phyloP scores from a whole-genome alignment of 2,113 vertebrate genomes.

The Hippopotamus amphibius region DNA sequence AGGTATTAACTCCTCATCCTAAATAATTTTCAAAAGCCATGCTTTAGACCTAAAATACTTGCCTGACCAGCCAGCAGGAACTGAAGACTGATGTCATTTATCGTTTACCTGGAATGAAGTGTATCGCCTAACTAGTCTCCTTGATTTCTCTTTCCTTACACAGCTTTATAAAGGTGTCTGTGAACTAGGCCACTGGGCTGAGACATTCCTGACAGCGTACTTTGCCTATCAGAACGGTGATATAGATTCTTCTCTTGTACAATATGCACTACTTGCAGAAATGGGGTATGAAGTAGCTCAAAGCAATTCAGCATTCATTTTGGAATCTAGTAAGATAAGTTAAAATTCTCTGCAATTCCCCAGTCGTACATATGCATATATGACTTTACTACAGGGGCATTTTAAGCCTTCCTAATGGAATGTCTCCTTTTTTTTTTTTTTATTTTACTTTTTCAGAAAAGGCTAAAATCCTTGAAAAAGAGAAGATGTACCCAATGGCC shows the following conservation, averaged over 20 bases:
- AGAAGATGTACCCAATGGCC: constrained; percentile 82
- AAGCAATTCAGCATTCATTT: constrained; percentile 86
- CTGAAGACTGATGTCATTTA: background rate
- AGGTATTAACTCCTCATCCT: constrained; percentile 28
- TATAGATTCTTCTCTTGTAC: constrained; percentile 84
- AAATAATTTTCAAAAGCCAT: constrained; percentile 40
- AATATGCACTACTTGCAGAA: constrained; percentile 85
- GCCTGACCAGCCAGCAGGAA: background rate
- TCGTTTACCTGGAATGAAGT: constrained; percentile 27
- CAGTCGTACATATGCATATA: constrained; percentile 27
- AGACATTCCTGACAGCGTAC: constrained; percentile 85
- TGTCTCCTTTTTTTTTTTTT: constrained; percentile 2
- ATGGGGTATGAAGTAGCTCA: constrained; percentile 87
- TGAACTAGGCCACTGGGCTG: constrained; percentile 84
- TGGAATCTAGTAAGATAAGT: constrained; percentile 85
- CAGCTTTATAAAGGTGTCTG: constrained; percentile 86
- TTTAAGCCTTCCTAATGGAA: constrained; percentile 66
- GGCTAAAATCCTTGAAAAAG: constrained; percentile 80
- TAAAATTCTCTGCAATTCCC: constrained; percentile 68
- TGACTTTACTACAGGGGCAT: constrained; percentile 39
- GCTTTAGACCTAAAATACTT: background rate
- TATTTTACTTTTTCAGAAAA: constrained; percentile 69
- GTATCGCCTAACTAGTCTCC: constrained; percentile 36
- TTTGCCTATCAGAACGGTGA: constrained; percentile 83
- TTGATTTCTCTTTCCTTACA: constrained; percentile 58